These are phyloP conservation scores for Anastrepha obliqua DNA, from an alignment of 1,140 invertebrate species.

Conservation along the genomic window DNA sequence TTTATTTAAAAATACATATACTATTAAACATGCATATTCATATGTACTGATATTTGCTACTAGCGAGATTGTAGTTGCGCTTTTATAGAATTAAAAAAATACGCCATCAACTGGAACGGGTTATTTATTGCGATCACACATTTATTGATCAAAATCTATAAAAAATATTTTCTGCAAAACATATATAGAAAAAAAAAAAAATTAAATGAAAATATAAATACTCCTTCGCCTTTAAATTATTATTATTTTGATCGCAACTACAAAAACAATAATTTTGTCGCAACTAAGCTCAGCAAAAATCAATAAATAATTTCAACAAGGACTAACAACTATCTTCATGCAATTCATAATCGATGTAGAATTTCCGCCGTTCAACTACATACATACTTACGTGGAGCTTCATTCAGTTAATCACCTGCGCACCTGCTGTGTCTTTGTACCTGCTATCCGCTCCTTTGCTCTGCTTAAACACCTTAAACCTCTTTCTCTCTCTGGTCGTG, in stretches of 20 bases:
- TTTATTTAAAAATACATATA: conserved; percentile 37
- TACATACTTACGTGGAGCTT: conserved; percentile 9
- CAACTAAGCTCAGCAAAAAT: background rate
- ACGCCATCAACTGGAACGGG: too few relatives aligned
- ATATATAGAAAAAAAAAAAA: background rate
- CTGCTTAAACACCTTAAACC: conserved; percentile 3
- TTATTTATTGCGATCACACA: too few relatives aligned
- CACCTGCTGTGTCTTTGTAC: background rate
- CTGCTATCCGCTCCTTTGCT: conserved; percentile 15
- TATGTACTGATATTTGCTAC: background rate
- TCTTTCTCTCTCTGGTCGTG: background rate
- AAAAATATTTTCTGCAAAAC: too few relatives aligned
- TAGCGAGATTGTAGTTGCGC: conserved; percentile 10
- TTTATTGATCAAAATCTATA: too few relatives aligned
- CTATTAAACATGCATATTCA: background rate
- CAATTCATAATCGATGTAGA: background rate
- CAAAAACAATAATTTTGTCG: background rate
- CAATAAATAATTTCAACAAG: background rate
- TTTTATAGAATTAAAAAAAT: background rate
- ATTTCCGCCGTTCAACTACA: background rate
- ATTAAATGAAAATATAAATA: background rate
- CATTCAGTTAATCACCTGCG: conserved; percentile 6
- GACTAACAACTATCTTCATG: background rate
- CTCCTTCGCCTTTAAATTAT: background rate
- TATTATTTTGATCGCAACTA: background rate